These are phyloP conservation scores for Ornithoptera priamus DNA, from an alignment of 2,888 invertebrate genomes.

Conservation along the genomic window DNA sequence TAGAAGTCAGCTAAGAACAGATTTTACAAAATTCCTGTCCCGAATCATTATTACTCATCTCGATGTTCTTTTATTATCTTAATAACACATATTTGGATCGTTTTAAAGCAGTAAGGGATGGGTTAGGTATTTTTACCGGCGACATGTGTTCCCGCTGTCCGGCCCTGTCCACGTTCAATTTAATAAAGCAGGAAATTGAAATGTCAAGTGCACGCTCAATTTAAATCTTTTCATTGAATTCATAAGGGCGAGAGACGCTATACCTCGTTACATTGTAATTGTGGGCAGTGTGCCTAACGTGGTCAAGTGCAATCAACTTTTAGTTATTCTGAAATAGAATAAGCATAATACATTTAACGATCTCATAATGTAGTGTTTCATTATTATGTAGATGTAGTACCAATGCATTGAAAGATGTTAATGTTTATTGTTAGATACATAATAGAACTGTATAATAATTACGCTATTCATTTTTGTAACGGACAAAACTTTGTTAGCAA, in stretches of 20 bases:
- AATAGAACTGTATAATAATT: too few relatives aligned
- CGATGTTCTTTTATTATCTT: too few relatives aligned
- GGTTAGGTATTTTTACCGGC: slow-evolving; percentile 9
- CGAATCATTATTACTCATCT: too few relatives aligned
- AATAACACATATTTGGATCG: too few relatives aligned
- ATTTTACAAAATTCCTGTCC: too few relatives aligned
- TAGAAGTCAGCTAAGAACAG: too few relatives aligned
- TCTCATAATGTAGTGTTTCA: not conserved
- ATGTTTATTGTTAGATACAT: too few relatives aligned
- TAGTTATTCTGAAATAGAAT: slow-evolving; percentile 5
- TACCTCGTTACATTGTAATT: slow-evolving; percentile 11
- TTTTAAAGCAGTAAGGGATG: not conserved
- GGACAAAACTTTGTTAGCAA: too few relatives aligned
- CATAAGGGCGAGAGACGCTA: slow-evolving; percentile 22
- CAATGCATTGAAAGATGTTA: not conserved
- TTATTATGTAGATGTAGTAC: not conserved
- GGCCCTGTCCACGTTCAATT: slow-evolving; percentile 19
- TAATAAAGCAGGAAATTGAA: slow-evolving; percentile 62
- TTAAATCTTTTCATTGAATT: slow-evolving; percentile 30
- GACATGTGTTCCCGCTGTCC: slow-evolving; percentile 24
- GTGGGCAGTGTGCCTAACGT: not conserved
- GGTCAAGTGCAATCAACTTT: slow-evolving; percentile 12
- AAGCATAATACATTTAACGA: too few relatives aligned
- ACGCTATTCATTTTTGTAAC: too few relatives aligned
- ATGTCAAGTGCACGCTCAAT: slow-evolving; percentile 50